Conservation (phyloP, 2,113 vertebrate species). For the Pterocles gutturalis region DNA sequence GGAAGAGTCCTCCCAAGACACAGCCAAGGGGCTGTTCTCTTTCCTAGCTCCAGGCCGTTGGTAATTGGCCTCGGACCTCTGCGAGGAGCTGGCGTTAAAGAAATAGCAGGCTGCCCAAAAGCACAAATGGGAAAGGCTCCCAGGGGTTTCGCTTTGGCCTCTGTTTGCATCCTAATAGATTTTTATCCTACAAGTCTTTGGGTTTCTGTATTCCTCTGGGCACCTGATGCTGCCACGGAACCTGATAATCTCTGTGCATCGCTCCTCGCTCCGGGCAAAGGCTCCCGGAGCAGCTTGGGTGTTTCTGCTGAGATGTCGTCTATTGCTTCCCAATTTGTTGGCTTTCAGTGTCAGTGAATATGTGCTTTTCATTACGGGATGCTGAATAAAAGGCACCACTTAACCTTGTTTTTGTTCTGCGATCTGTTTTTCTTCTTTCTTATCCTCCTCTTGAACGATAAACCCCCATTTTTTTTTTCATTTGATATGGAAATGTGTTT, state of each 20-base stretch:
- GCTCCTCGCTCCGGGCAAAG: accelerated
- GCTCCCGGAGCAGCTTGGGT: neutral
- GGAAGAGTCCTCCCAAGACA: neutral
- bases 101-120: neutral
- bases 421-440: neutral
- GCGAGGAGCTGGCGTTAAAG: neutral
- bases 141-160: neutral
- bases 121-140: neutral
- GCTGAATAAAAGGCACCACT: neutral
- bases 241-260: neutral
- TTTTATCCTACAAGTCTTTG: neutral
- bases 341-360: neutral
- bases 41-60: neutral
- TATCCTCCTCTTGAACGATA: neutral
- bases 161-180: neutral
- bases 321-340: neutral
- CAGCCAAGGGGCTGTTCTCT: neutral
- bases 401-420: neutral
- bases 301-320: neutral
- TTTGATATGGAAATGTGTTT: neutral
- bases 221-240: neutral
- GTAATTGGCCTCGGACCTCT: neutral
- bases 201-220: neutral
- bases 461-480: neutral
- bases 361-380: neutral